These are phyloP conservation scores for Agonopterix alstromeriana DNA, from an alignment of 2,888 invertebrate species.

Conservation along the genomic window DNA sequence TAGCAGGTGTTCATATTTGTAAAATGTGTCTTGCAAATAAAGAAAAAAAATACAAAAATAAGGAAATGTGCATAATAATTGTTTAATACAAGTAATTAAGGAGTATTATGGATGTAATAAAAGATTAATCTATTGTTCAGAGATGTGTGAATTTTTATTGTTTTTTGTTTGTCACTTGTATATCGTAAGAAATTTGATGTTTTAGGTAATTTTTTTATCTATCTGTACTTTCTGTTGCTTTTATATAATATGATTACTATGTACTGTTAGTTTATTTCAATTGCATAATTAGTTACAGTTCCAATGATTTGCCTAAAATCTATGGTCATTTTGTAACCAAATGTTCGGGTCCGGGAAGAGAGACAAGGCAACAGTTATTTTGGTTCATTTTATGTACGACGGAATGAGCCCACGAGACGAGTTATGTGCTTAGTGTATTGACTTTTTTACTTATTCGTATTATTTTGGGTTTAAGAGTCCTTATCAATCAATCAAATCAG, in stretches of 20 bases:
- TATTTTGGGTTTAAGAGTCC: too few species aligned
- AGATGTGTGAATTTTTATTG: slow-evolving; percentile 23
- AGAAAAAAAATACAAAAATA: slow-evolving; percentile 28
- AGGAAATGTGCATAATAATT: slow-evolving; percentile 50
- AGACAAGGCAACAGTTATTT: too few species aligned
- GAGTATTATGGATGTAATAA: slow-evolving; percentile 20
- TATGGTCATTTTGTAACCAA: background rate
- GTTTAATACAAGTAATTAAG: slow-evolving; percentile 23
- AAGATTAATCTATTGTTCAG: slow-evolving; percentile 17
- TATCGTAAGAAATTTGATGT: slow-evolving; percentile 23
- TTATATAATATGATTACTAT: background rate
- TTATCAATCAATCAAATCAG: too few species aligned
- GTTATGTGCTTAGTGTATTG: too few species aligned
- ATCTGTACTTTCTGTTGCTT: background rate
- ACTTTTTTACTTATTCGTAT: too few species aligned
- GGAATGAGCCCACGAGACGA: too few species aligned
- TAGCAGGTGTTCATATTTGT: slow-evolving; percentile 16
- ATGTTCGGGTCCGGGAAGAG: too few species aligned
- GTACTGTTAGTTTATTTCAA: background rate
- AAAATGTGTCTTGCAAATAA: slow-evolving; percentile 30
- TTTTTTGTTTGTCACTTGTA: slow-evolving; percentile 23
- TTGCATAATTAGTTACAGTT: background rate
- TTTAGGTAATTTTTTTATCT: slow-evolving; percentile 10
- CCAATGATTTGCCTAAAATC: slow-evolving; percentile 4
- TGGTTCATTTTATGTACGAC: too few species aligned